phyloP scores from a whole-genome alignment of 92 coral and sea anemone genomes.

The Parazoanthus swiftii region DNA sequence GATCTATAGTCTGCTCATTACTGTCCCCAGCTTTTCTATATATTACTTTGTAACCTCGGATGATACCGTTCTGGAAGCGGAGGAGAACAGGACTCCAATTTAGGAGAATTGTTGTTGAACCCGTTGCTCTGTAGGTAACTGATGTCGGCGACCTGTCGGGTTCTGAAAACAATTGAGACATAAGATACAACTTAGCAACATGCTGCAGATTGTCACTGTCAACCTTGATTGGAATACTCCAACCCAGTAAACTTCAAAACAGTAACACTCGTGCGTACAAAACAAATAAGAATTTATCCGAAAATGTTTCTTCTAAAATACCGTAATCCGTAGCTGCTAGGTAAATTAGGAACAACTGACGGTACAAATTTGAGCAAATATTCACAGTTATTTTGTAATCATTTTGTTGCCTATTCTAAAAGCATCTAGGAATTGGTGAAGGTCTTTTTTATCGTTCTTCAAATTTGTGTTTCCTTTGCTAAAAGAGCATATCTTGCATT shows the following conservation, averaged over 20 bases:
- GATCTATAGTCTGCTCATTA: not conserved
- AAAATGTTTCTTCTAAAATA: too few relatives aligned
- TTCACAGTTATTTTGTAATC: too few relatives aligned
- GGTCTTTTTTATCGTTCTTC: too few relatives aligned
- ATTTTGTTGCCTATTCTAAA: too few relatives aligned
- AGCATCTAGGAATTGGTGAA: too few relatives aligned
- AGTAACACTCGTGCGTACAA: not conserved
- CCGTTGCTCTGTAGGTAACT: conserved; percentile 39
- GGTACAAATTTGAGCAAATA: too few relatives aligned
- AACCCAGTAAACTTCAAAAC: not conserved
- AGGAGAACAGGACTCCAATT: conserved; percentile 58
- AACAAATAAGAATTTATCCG: too few relatives aligned
- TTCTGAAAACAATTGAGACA: conserved; percentile 25
- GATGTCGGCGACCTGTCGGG: conserved; percentile 51
- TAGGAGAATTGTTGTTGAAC: conserved; percentile 57
- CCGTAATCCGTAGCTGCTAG: too few relatives aligned
- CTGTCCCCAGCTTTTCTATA: conserved; percentile 30
- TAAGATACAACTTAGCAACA: not conserved
- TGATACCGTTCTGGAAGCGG: conserved; percentile 48
- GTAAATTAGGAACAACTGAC: too few relatives aligned
- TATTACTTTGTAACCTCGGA: conserved; percentile 57
- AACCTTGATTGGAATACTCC: not conserved
- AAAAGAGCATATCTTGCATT: too few relatives aligned
- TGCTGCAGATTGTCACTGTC: not conserved
- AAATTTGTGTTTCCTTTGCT: too few relatives aligned